Conservation (phyloP, 30 jellyfish, hydroid and myxozoan species). For the Aurelia coerulea region DNA sequence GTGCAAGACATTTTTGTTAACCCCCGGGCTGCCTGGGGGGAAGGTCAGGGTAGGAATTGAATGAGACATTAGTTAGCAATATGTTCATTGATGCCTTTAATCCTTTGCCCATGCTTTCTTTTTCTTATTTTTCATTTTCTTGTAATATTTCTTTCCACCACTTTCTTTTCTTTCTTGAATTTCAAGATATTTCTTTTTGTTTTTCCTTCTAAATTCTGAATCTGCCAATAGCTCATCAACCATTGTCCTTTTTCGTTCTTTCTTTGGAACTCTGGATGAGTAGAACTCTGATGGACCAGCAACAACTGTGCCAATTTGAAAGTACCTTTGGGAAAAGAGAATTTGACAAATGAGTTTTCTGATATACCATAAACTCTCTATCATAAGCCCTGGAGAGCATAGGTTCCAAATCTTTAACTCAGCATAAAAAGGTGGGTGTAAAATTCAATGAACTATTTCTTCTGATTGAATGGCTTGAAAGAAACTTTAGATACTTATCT, state of each 20-base stretch:
- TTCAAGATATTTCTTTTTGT: constrained; percentile 73
- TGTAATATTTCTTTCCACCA: constrained; percentile 65
- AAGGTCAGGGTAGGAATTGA: too few species aligned
- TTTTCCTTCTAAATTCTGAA: constrained; percentile 86
- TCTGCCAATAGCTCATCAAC: constrained; percentile 91
- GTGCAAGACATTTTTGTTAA: too few species aligned
- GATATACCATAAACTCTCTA: neutral
- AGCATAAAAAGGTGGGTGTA: too few species aligned
- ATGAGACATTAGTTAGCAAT: too few species aligned
- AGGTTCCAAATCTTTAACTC: too few species aligned
- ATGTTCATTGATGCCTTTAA: neutral
- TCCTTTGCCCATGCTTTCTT: constrained; percentile 46
- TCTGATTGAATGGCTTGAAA: too few species aligned
- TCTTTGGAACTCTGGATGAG: constrained; percentile 78
- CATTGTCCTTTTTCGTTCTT: constrained; percentile 78
- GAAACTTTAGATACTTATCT: too few species aligned
- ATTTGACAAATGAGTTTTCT: neutral
- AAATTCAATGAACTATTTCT: too few species aligned
- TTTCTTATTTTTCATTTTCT: constrained; percentile 46
- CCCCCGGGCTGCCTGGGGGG: too few species aligned
- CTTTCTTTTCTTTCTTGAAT: constrained; percentile 60
- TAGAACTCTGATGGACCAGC: constrained; percentile 91
- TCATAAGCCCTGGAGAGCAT: too few species aligned
- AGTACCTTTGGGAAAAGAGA: constrained; percentile 60
- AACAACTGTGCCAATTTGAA: constrained; percentile 93